Evolutionary conservation across 2,113 vertebrate species (phyloP).

Genomic region (Xiphias gladius): DNA sequence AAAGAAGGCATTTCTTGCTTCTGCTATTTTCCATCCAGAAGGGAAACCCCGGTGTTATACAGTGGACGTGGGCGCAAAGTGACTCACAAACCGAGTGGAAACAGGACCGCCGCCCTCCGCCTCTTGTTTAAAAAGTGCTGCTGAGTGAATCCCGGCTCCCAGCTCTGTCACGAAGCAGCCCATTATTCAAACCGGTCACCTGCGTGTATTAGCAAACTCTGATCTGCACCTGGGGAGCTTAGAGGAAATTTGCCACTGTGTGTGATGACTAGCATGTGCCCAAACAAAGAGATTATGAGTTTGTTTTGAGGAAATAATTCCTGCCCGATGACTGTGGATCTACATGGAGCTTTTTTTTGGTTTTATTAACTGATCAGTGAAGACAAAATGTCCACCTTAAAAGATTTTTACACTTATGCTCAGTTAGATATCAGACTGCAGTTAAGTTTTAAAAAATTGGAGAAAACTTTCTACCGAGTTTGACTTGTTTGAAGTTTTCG

Average conservation of each 20-base stretch:
- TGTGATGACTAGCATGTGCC: slow-evolving; percentile 4
- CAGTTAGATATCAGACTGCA: neutral
- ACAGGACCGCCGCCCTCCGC: slow-evolving; percentile 62
- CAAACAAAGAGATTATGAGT: neutral
- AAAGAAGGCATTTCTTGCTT: slow-evolving; percentile 48
- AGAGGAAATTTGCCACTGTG: slow-evolving; percentile 59
- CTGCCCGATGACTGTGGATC: neutral
- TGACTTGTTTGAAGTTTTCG: neutral
- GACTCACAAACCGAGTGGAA: slow-evolving; percentile 73
- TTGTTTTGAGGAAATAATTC: slow-evolving; percentile 23
- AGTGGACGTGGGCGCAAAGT: slow-evolving; percentile 37
- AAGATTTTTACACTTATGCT: neutral
- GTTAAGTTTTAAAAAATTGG: neutral
- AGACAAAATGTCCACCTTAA: neutral
- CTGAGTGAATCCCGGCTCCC: neutral
- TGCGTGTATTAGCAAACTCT: neutral
- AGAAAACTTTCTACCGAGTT: neutral
- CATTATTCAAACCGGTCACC: slow-evolving; percentile 28
- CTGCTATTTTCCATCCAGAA: slow-evolving; percentile 49
- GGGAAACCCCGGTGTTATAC: slow-evolving; percentile 57
- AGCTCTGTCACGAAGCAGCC: neutral
- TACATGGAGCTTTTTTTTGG: neutral
- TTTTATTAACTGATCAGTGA: neutral
- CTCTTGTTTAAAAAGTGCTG: slow-evolving; percentile 20
- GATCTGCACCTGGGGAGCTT: slow-evolving; percentile 35